Percentiles rank a stretch among this genome's conserved stretches.
Conservation (phyloP, 2,888 invertebrate species). For the Dasypogon diadema region DNA sequence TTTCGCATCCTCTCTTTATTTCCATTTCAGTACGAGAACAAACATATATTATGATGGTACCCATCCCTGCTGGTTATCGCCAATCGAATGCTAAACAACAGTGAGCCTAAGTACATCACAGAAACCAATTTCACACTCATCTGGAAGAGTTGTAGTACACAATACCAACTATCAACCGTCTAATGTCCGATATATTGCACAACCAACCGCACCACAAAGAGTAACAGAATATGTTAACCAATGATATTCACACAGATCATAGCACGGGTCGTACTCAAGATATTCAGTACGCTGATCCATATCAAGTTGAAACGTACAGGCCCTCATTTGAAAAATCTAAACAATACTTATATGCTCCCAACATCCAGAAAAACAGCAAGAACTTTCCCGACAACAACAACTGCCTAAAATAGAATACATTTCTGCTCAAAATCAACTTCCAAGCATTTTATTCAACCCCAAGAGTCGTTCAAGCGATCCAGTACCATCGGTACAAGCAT, state of each 20-base stretch:
- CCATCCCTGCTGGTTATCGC: slow-evolving; percentile 56
- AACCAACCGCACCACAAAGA: not conserved
- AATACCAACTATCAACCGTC: not conserved
- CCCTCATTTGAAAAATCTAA: slow-evolving; percentile 61
- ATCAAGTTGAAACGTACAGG: slow-evolving; percentile 31
- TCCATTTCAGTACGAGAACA: slow-evolving; percentile 49
- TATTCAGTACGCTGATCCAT: slow-evolving; percentile 56
- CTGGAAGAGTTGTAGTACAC: not conserved
- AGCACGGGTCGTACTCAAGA: slow-evolving; percentile 46
- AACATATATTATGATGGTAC: slow-evolving; percentile 57
- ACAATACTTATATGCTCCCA: slow-evolving; percentile 63
- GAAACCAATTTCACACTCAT: slow-evolving; percentile 55
- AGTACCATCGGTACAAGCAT: slow-evolving; percentile 10
- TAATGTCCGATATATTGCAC: not conserved
- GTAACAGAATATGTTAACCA: not conserved
- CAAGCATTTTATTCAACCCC: slow-evolving; percentile 11
- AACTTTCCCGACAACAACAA: not conserved
- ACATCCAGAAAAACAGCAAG: slow-evolving; percentile 56
- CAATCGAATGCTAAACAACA: slow-evolving; percentile 53
- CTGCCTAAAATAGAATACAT: slow-evolving; percentile 11
- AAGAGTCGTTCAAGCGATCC: slow-evolving; percentile 10
- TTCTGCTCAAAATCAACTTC: too few species aligned
- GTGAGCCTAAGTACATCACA: slow-evolving; percentile 57
- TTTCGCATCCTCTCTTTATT: too few species aligned
- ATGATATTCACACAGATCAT: not conserved